Base-by-base conservation (phyloP, 2,113 vertebrate species). In the Hemibagrus wyckioides region DNA sequence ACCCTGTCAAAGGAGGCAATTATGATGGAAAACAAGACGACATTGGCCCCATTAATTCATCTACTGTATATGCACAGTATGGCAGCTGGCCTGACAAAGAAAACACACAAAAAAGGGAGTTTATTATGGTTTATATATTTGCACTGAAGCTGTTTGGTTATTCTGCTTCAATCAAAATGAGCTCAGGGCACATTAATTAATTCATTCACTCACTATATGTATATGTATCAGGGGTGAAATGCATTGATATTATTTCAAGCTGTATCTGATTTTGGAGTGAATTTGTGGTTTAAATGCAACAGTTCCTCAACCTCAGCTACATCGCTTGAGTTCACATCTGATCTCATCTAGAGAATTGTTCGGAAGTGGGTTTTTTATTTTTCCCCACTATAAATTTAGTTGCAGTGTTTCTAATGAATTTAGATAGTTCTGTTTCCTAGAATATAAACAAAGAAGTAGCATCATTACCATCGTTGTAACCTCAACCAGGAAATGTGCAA, bases 11-110 rank as follows among this genome's bases (percentile, higher is more conserved):
- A 61, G 69, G 50, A 81, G 65, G 23, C 7, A 39, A 77, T 82
- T 87, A 59, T 39, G 50, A 71, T 30, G 71, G 39, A 82, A 85
- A 85, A 63, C 77, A 59, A 57, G 23, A 57, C 48, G 33, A 85
- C 67, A 80, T 44, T 25, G 44, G 19, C 25, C 65, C 56, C 21
- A 65, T 54, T 61, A 54, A 82, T 77, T 36, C 63, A 76, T 69
- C 19, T 33, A 33, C 28, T 41, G 10, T 75, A 56, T 63, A 44
- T 59, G 61, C 10, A 11, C 54, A 48, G 44, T 23, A 52, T 7
- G 30, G 39, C 28, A 83, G 59, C 36, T 76, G 48, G 4, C 48
- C 61, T 30, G 39, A 36, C 30, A 48, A 86, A 86, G n/a, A 67
- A 41, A 75, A 41, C 44, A 48, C 44, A 30, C 9, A 8, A 23